Base-by-base conservation (phyloP, 2,113 vertebrate species). In the Myrmecophaga tridactyla region DNA sequence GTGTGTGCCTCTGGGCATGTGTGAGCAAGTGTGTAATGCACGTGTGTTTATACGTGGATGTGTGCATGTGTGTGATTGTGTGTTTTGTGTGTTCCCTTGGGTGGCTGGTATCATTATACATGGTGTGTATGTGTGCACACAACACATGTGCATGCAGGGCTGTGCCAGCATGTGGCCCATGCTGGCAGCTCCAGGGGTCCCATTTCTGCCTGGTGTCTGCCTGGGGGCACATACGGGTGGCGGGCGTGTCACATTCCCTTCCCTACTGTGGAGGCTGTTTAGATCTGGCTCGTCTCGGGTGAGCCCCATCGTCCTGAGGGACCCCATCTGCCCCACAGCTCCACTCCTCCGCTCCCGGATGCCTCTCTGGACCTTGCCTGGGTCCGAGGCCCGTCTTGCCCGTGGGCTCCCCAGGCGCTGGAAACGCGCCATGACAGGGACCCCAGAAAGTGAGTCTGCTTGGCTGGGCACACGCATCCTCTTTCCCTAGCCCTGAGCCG, bases 261-360 rank as follows among this genome's bases (percentile, higher is more conserved):
- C 48, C 2, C 0, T 43, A 29, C 29, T 2, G 7, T 14, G 60
- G 29, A 25, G 70, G 27, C 41, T 31, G 31, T 4, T 53, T 6
- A 6, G 48, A 41, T 51, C 9, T 9, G 56, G 20, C 56, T 58
- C 51, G n/a, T n/a, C 48, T 51, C 48, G 48, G 48, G 48, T 51
- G 48, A n/a, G n/a, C 48, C 48, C 48, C 9, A 2, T 41, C 43
- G 2, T 51, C 34, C 58, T 31, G 17, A 12, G 2, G 78, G 53
- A 18, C 41, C 67, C 53, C 41, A 14, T 21, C 34, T 7, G 17
- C n/a, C 18, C 1, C 62, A 11, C 14, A 1, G 21, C 36, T 36
- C 48, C 29, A 1, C 3, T 2, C 0, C 1, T n/a, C 43, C 9
- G 2, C 69, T n/a, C n/a, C n/a, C n/a, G n/a, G n/a, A n/a, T n/a